Conservation (phyloP, 2,888 invertebrate genomes). For the Bimastos eiseni region DNA sequence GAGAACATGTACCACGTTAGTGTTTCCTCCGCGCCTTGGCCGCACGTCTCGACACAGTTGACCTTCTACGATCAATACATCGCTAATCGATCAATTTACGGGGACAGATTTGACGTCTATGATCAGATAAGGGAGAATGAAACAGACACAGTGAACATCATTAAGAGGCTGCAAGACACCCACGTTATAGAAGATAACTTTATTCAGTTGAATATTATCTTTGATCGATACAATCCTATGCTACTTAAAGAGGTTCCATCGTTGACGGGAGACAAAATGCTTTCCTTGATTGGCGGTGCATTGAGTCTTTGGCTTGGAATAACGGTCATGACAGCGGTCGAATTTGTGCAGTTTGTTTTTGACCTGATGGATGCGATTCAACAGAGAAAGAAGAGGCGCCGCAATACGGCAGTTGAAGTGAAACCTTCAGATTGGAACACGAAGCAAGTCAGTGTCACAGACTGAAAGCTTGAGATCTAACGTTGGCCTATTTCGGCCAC, state of each 20-base stretch:
- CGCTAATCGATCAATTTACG: not conserved
- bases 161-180: not conserved
- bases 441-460: not conserved
- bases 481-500: too few relatives aligned
- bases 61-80: slow-evolving; percentile 27
- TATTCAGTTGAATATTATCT: slow-evolving; percentile 25
- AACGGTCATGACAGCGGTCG: slow-evolving; percentile 30
- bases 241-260: not conserved
- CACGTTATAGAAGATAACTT: slow-evolving; percentile 24
- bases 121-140: not conserved
- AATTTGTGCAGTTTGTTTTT: slow-evolving; percentile 26
- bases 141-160: not conserved
- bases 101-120: not conserved
- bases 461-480: not conserved
- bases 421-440: not conserved
- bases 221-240: slow-evolving; percentile 24
- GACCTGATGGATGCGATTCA: slow-evolving; percentile 18
- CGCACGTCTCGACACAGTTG: slow-evolving; percentile 23
- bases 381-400: not conserved
- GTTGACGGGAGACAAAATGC: slow-evolving; percentile 15
- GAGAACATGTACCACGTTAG: slow-evolving; percentile 24
- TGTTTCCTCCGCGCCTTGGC: slow-evolving; percentile 27
- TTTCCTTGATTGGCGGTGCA: slow-evolving; percentile 27
- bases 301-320: slow-evolving; percentile 34
- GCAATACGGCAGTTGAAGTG: not conserved